Base-by-base conservation (phyloP, 1,140 invertebrate species). In the Drosophila orena region DNA sequence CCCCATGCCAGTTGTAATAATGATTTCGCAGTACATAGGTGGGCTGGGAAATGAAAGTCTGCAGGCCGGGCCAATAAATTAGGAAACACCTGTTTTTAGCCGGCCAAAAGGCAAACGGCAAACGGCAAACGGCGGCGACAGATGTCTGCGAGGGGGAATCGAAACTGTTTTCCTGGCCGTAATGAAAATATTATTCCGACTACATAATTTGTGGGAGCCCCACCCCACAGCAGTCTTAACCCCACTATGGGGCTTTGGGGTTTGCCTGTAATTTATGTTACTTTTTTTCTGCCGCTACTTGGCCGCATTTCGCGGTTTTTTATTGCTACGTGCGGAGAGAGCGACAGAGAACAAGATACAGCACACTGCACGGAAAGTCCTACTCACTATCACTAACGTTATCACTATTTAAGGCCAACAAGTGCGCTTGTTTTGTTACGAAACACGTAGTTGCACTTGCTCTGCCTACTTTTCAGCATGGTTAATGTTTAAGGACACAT, bases 281-380 rank as follows among this genome's bases (percentile, higher is more conserved):
- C 74, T 83, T 73, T 88, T 88, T 68, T 71, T 71, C 65, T 70
- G 68, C 65, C 83, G 79, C 79, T 89, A 89, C 84, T 90, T 89
- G 84, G 84, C 84, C 84, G 84, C 84, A 89, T 84, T 89, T 89
- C 84, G 84, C 85, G 84, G 84, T 89, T 90, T 89, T 89, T 89
- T 89, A 89, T 89, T 89, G 84, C 84, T 88, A 77, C 84, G 79
- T 88, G 83, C 77, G 60, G 59, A 62, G 75, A 27, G 60, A 55
- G 7, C 11, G 17, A 12, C 35, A 62, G 35, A 35, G 62, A 4
- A 54, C 14, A 69, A 24, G 64, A 70, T 49, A 17, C n/a, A 35
- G 59, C 42, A 52, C 37, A 65, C 12, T 30, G 57, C 54, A 42
- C 38, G 24, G n/a, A 30, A 61, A 62, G n/a, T 4, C 22, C 27